Conservation (phyloP, 2,113 vertebrate species). For the Anolis carolinensis region DNA sequence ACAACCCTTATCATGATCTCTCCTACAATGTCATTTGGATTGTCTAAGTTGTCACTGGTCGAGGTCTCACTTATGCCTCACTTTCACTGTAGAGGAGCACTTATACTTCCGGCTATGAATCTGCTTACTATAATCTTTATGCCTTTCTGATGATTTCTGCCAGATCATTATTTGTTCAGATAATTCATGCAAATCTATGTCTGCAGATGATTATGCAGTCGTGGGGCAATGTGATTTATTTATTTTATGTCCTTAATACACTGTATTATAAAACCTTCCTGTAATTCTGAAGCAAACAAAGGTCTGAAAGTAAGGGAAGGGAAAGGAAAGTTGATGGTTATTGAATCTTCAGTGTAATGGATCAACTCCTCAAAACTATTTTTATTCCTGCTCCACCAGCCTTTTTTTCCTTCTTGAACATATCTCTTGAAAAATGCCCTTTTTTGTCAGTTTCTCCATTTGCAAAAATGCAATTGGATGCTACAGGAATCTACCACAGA, state of each 20-base stretch:
- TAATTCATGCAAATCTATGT: constrained; percentile 17
- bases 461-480: neutral
- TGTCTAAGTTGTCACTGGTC: constrained; percentile 24
- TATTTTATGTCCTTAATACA: constrained; percentile 17
- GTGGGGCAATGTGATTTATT: constrained; percentile 25
- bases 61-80: neutral
- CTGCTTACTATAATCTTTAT: neutral
- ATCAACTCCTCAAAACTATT: neutral
- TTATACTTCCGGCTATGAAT: neutral
- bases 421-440: neutral
- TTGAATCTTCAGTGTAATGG: neutral
- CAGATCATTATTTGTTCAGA: neutral
- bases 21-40: constrained; percentile 4
- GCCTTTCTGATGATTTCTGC: constrained; percentile 20
- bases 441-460: neutral
- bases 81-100: neutral
- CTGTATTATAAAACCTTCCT: neutral
- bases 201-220: constrained; percentile 13
- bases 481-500: neutral
- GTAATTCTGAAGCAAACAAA: constrained; percentile 37
- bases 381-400: neutral
- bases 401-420: neutral
- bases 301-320: neutral
- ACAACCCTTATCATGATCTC: constrained; percentile 27
- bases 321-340: neutral